Base-by-base conservation (phyloP, 2,888 invertebrate species). In the Phyllotreta cruciferae region DNA sequence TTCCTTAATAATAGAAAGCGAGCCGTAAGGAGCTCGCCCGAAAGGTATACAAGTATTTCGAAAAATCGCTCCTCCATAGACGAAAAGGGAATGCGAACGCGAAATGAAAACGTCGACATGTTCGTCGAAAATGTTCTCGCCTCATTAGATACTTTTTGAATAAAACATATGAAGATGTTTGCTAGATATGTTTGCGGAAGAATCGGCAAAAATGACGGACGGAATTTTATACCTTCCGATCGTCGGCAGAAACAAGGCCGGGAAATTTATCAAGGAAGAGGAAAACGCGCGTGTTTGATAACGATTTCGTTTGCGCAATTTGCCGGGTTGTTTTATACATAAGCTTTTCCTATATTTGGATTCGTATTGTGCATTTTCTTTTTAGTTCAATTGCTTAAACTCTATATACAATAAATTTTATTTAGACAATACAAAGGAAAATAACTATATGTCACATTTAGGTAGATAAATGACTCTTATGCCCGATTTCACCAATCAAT, bases 81-180 rank as follows among this genome's bases (percentile, higher is more conserved):
- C 8, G 42, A 41, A 53, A 34, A 11, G n/a, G 34, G 54, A 54
- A 54, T 54, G 24, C 24, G 42, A 54, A 54, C 42, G 35, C 54
- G n/a, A 10, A 54, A 53, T 41, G 53, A 53, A 54, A 54, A 52
- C 10, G 24, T 54, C 24, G 34, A 54, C 41, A n/a, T 54, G n/a
- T n/a, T 38, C 37, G 37, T 37, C 14, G 54, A 54, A 54, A 54
- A 39, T 38, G 13, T 39, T 54, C 34, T 42, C 42, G 41, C 35
- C 54, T 54, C 54, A 54, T 54, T 54, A 54, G 41, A 37, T 41
- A n/a, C 54, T 34, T 34, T 41, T 54, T 54, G 41, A 11, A 54
- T 54, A 54, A 54, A 54, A 54, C 54, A 54, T 54, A 54, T 41
- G 42, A 41, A 6, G 42, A 41, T 37, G 36, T 52, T 52, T 52